These are phyloP conservation scores for Torymus texanus DNA, from an alignment of 2,888 invertebrate genomes.

Conservation along the genomic window DNA sequence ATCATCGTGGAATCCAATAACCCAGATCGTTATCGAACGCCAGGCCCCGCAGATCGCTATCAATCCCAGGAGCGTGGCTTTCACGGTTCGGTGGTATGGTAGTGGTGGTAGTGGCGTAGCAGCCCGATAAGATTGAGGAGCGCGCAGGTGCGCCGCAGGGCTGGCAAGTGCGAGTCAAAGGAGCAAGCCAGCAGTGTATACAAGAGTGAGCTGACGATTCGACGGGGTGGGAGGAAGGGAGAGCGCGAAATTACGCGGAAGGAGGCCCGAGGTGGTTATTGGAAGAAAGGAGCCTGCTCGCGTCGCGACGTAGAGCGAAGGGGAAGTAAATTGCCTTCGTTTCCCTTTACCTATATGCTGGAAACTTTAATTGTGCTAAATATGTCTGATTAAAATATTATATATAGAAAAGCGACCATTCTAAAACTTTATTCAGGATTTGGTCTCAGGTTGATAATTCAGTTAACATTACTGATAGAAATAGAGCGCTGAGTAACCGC, in stretches of 20 bases:
- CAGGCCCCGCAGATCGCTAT: constrained; percentile 20
- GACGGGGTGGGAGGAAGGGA: background rate
- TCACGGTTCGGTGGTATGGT: constrained; percentile 24
- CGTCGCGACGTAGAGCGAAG: no score
- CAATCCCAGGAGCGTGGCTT: constrained; percentile 22
- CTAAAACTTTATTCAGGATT: no score
- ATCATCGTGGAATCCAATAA: constrained; percentile 48
- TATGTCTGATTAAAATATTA: no score
- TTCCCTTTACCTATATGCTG: no score
- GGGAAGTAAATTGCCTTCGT: no score
- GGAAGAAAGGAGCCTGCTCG: background rate
- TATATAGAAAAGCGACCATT: no score
- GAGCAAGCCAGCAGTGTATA: background rate
- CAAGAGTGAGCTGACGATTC: no score
- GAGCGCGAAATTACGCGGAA: constrained; percentile 4
- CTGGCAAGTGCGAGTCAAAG: background rate
- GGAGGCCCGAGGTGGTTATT: background rate
- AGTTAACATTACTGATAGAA: no score
- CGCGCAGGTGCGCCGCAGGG: background rate
- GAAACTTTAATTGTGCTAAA: no score
- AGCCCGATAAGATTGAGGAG: constrained; percentile 21
- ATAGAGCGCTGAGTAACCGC: no score
- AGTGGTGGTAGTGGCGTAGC: background rate
- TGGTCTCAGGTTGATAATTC: no score
- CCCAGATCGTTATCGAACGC: constrained; percentile 45